These are phyloP conservation scores for Hippocampus barbouri DNA, from an alignment of 2,113 vertebrate species.

Conservation along the genomic window DNA sequence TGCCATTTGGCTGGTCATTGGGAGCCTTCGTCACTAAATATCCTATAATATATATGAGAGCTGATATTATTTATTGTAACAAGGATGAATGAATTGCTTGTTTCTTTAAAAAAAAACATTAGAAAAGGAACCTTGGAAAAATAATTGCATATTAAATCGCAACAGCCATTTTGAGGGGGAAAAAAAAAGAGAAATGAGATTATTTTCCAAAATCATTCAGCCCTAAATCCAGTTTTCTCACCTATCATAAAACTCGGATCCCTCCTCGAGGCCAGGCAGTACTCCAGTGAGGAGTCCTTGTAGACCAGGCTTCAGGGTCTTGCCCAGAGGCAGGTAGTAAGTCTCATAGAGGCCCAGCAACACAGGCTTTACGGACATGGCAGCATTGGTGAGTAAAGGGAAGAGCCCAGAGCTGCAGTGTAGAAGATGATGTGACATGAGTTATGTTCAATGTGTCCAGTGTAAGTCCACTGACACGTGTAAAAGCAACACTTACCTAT, in stretches of 20 bases:
- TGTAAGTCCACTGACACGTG: not conserved
- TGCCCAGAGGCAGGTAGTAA: slow-evolving; percentile 94
- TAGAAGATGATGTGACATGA: slow-evolving; percentile 2
- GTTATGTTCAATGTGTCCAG: not conserved
- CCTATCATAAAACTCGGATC: slow-evolving; percentile 98
- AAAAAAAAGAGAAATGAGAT: too few relatives aligned
- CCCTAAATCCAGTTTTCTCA: slow-evolving; percentile 49
- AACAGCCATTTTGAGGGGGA: too few relatives aligned
- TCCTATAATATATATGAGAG: too few relatives aligned
- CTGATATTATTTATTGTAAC: too few relatives aligned
- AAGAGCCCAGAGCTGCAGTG: slow-evolving; percentile 87
- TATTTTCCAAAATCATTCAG: too few relatives aligned
- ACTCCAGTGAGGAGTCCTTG: slow-evolving; percentile 94
- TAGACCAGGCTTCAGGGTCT: slow-evolving; percentile 94
- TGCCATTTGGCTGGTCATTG: too few relatives aligned
- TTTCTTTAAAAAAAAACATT: too few relatives aligned
- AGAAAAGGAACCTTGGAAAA: too few relatives aligned
- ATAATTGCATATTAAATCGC: too few relatives aligned
- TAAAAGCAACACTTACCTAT: slow-evolving; percentile 77
- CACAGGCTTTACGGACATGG: slow-evolving; percentile 97
- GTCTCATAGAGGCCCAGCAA: slow-evolving; percentile 93
- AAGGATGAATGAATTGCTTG: too few relatives aligned
- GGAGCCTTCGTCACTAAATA: too few relatives aligned
- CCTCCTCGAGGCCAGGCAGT: slow-evolving; percentile 94
- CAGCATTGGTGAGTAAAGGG: slow-evolving; percentile 96